Conservation (phyloP, 2,113 vertebrate species). For the Heloderma charlesbogerti region DNA sequence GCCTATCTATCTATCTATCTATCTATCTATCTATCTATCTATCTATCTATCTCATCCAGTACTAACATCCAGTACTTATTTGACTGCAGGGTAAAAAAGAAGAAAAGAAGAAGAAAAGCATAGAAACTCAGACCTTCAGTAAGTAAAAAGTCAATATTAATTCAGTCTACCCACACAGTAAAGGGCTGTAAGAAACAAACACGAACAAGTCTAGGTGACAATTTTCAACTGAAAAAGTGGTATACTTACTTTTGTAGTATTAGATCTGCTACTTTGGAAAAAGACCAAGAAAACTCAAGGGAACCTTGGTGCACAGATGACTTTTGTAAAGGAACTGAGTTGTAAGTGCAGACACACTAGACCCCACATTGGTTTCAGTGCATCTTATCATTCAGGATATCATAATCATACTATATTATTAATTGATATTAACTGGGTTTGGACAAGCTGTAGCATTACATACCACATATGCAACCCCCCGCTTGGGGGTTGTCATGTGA, state of each 20-base stretch:
- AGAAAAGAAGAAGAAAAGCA: not conserved
- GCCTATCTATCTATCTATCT: too few species aligned
- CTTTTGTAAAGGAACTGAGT: not conserved
- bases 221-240: constrained; percentile 8
- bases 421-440: too few species aligned
- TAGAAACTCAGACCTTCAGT: not conserved
- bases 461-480: too few species aligned
- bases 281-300: not conserved
- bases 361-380: not conserved
- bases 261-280: not conserved
- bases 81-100: not conserved
- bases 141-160: constrained; percentile 20
- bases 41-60: not conserved
- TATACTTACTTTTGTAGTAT: not conserved
- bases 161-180: not conserved
- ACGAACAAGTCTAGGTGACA: not conserved
- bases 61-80: not conserved
- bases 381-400: not conserved
- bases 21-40: too few species aligned
- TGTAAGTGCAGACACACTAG: not conserved
- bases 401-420: not conserved
- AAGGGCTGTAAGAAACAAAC: not conserved
- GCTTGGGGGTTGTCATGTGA: too few species aligned
- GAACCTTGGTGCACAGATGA: not conserved
- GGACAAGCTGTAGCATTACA: too few species aligned